Base-by-base conservation (phyloP, 2,888 invertebrate species). In the Strigamia crassipes region DNA sequence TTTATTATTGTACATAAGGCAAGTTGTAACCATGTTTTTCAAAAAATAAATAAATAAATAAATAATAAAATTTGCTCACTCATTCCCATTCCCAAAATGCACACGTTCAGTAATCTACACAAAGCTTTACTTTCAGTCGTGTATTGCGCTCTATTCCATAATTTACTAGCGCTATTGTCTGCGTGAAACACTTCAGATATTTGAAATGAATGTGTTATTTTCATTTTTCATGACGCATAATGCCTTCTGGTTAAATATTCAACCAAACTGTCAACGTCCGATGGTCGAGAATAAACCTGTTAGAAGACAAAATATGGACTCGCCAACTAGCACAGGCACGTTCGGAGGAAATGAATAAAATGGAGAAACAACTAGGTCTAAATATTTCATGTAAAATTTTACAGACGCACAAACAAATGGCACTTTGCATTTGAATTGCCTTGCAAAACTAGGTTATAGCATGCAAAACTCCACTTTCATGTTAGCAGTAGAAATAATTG, bases 351-450 rank as follows among this genome's bases (percentile, higher is more conserved):
- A 73, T 73, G 73, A 73, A 73, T 73, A 73, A 73, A 73, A n/a
- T 23, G 73, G 27, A 27, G 27, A 73, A 73, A 23, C 23, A 73
- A 56, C 27, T 73, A 31, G 66, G 10, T 31, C 73, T 73, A 73
- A 73, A 73, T 73, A 73, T 73, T 73, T 73, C 73, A 73, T 73
- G 73, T 73, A 31, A 1, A 73, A 73, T 73, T 73, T 73, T 56
- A 56, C 73, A 23, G n/a, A 27, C 31, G 27, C 27, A 73, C 73
- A 73, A 1, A 66, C 73, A 73, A 73, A 73, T 27, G 73, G 73
- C 73, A 73, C 73, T 73, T 73, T 73, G 27, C 73, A 73, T 10
- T 73, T 73, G 31, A 73, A 73, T 73, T 73, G 27, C 31, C 23
- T 27, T 12, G 27, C 27, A 73, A 10, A 73, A 73, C 27, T 73